phyloP scores from a whole-genome alignment of 2,888 invertebrate genomes.

The Girardia tigrina region DNA sequence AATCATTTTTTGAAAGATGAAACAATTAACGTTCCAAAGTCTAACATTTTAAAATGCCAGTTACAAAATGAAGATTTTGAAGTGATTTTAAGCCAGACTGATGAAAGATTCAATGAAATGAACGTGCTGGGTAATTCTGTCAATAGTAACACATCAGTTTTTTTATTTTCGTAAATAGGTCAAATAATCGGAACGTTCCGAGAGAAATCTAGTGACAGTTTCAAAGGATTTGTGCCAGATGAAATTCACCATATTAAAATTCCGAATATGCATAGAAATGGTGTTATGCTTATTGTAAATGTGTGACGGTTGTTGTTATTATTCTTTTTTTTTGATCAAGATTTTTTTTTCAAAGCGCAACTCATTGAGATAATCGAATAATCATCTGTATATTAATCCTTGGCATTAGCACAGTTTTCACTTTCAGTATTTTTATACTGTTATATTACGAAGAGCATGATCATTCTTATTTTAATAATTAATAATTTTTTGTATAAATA shows the following conservation, averaged over 20 bases:
- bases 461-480: conserved; percentile 21
- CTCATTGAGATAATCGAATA: not conserved
- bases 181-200: not conserved
- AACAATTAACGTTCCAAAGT: not conserved
- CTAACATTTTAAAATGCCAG: not conserved
- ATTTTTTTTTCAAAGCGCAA: too few relatives aligned
- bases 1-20: not conserved
- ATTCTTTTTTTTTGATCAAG: too few relatives aligned
- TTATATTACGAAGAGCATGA: conserved; percentile 5
- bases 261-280: conserved; percentile 1
- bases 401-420: not conserved
- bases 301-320: not conserved
- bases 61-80: not conserved
- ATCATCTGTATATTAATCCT: not conserved
- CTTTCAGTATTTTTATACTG: conserved; percentile 17
- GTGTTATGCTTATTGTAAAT: not conserved
- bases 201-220: conserved; percentile 2
- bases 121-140: not conserved
- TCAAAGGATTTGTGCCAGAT: not conserved
- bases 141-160: not conserved
- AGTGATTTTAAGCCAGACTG: not conserved
- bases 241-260: conserved; percentile 4
- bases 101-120: conserved; percentile 3
- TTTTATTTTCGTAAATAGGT: not conserved
- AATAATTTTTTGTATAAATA: conserved; percentile 16